Base-by-base conservation (phyloP, 2,888 invertebrate species). In the Calliphora vomitoria region DNA sequence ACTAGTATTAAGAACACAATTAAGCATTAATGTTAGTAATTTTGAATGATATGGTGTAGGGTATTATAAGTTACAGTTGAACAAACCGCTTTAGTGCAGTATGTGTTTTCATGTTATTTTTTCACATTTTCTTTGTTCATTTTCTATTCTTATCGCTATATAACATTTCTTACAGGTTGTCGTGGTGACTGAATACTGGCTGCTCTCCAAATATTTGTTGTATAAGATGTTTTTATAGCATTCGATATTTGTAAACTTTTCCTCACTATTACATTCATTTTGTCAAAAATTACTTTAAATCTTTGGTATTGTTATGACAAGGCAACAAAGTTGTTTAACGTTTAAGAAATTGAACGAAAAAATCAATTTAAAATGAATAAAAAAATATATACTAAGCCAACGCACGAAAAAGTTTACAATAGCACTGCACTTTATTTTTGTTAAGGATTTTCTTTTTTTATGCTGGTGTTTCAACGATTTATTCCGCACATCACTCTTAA, bases 191-290 rank as follows among this genome's bases (percentile, higher is more conserved):
- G 85, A 41, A 82, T 71, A 41, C 87, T 87, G 74, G 87, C 87
- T 68, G 85, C 75, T 79, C 87, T 87, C 85, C 87, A 87, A 79
- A 87, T 87, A 82, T 87, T 82, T 75, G 85, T 71, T 0, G 58
- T 41, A 75, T 64, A 80, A 20, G 78, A 44, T 35, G 85, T 20
- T 79, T 78, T 85, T 38, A 87, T 50, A 38, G 82, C 62, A 79
- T 71, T 85, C 18, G 79, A 58, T 79, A 79, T 69, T 66, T 75
- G 79, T 44, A 64, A 79, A 66, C 75, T 75, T 78, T 79, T 87
- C 75, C 85, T 87, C 15, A 87, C 58, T 35, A 87, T 62, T 20
- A 60, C 66, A 87, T 82, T 87, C 87, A 87, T 87, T 44, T 85
- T 82, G 20, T 55, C n/a, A 50, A 69, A 78, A 38, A 66, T 74